Evolutionary conservation across 1,140 invertebrate genomes (phyloP).

Genomic region (Orius laevigatus): DNA sequence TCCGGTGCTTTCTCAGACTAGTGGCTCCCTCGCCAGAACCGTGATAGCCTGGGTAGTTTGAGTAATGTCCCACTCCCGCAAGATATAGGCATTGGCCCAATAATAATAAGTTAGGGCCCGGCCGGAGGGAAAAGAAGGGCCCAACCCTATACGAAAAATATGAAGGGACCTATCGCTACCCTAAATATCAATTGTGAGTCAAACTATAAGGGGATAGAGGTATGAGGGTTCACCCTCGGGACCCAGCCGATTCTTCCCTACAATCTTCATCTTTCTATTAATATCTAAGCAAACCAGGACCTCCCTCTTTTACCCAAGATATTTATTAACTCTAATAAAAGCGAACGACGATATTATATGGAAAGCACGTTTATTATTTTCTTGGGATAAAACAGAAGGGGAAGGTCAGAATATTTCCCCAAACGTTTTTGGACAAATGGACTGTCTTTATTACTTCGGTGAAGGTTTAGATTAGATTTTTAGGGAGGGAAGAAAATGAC

Average conservation of each 20-base stretch:
- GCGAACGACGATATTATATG: slow-evolving; percentile 9
- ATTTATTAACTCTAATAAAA: slow-evolving; percentile 12
- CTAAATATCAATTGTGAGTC: not conserved
- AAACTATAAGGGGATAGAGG: not conserved
- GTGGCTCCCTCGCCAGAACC: no score
- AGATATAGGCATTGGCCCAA: not conserved
- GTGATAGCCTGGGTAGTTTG: no score
- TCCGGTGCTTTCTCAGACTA: no score
- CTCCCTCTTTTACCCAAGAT: slow-evolving; percentile 4
- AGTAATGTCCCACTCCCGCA: no score
- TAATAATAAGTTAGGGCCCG: not conserved
- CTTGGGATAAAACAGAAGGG: not conserved
- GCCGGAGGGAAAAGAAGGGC: not conserved
- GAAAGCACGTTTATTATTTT: slow-evolving; percentile 12
- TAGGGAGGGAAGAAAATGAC: no score
- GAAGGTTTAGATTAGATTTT: no score
- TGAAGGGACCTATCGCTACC: not conserved
- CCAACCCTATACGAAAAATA: not conserved
- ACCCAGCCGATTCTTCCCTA: not conserved
- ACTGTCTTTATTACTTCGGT: no score
- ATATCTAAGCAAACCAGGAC: slow-evolving; percentile 11
- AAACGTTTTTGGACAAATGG: no score
- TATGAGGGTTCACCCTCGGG: not conserved
- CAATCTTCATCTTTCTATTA: slow-evolving; percentile 2
- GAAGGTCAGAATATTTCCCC: not conserved